Evolutionary conservation across 2,113 vertebrate genomes (phyloP).

Genomic region (Caracal caracal): DNA sequence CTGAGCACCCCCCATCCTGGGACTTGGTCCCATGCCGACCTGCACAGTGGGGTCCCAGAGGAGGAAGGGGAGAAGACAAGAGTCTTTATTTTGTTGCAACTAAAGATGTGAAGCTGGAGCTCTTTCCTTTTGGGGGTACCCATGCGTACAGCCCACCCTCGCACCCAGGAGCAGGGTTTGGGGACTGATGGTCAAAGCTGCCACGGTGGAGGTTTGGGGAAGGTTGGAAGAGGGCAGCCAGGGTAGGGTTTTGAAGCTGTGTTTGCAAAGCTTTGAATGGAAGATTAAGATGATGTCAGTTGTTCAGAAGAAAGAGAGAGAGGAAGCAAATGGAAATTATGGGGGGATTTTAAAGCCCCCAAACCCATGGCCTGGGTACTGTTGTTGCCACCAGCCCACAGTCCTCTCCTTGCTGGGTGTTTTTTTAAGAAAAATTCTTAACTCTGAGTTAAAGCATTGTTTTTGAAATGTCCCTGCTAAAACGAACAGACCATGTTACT

Average conservation of each 20-base stretch:
- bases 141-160: background rate
- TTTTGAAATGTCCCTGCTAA: background rate
- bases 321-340: background rate
- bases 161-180: background rate
- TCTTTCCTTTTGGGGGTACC: background rate
- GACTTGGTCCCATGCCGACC: conserved; percentile 32
- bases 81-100: conserved; percentile 15
- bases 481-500: background rate
- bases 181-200: background rate
- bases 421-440: too few relatives aligned
- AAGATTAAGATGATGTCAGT: background rate
- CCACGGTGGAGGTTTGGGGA: too few relatives aligned
- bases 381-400: background rate
- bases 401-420: background rate
- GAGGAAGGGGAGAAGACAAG: background rate
- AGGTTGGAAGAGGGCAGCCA: background rate
- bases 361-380: background rate
- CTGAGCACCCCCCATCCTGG: background rate
- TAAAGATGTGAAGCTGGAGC: background rate
- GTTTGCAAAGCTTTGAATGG: background rate
- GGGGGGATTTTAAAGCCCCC: background rate
- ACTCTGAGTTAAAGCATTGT: background rate
- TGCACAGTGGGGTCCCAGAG: conserved; percentile 23
- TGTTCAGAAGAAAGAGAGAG: background rate
- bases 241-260: background rate